Evolutionary conservation across 2,888 invertebrate species (phyloP).

Genomic region (Athrips mouffetella): DNA sequence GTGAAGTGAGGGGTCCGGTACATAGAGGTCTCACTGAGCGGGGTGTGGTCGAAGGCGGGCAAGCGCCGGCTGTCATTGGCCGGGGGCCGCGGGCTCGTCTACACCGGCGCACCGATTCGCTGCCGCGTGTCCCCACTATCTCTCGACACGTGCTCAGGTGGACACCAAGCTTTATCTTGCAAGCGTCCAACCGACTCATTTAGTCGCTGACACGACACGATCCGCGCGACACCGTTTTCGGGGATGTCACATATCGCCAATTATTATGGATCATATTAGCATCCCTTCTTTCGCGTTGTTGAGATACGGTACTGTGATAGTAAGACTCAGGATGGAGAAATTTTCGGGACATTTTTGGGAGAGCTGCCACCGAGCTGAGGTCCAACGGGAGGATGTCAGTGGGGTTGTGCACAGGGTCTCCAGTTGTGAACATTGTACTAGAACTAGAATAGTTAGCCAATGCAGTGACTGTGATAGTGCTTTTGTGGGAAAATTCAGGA

Average conservation of each 20-base stretch:
- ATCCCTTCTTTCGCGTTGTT: conserved; percentile 61
- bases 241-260: conserved; percentile 59
- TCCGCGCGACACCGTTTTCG: conserved; percentile 67
- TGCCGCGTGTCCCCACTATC: conserved; percentile 50
- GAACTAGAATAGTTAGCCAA: conserved; percentile 65
- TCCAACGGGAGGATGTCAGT: conserved; percentile 27
- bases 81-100: conserved; percentile 35
- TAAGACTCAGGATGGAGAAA: conserved; percentile 58
- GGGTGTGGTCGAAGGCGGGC: conserved; percentile 50
- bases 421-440: conserved; percentile 64
- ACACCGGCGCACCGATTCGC: conserved; percentile 55
- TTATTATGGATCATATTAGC: conserved; percentile 62
- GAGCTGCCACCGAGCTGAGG: not conserved
- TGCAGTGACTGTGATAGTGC: conserved; percentile 74
- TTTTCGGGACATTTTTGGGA: not conserved
- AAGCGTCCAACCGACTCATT: conserved; percentile 65
- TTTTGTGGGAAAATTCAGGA: conserved; percentile 56
- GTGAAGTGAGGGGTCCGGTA: conserved; percentile 36
- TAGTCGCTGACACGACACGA: conserved; percentile 70
- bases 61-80: conserved; percentile 50
- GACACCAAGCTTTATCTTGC: conserved; percentile 64
- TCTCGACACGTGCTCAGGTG: conserved; percentile 47
- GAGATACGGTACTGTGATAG: conserved; percentile 64
- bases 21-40: conserved; percentile 45
- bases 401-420: conserved; percentile 42